Conservation (phyloP, 2,797 vertebrate genomes). For the Pygocentrus nattereri region DNA sequence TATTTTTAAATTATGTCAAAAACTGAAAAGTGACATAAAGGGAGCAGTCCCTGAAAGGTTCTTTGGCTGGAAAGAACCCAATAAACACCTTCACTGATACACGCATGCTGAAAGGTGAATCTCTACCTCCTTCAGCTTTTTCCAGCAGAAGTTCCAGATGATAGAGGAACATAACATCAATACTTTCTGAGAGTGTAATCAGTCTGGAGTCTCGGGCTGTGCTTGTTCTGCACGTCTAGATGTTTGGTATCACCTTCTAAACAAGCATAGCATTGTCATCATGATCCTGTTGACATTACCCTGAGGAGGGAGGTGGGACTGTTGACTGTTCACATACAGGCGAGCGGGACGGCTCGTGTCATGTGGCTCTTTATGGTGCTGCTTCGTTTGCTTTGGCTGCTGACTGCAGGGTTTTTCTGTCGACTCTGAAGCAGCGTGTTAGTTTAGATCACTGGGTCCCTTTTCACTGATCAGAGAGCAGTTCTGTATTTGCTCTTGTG, state of each 20-base stretch:
- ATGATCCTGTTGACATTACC: conserved; percentile 37
- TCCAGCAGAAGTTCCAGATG: background rate
- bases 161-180: background rate
- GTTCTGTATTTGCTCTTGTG: background rate
- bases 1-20: no score
- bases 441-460: background rate
- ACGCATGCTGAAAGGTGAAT: no score
- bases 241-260: background rate
- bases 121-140: background rate
- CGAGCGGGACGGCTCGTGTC: conserved; percentile 10
- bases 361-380: conserved; percentile 19
- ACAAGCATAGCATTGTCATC: background rate
- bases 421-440: background rate
- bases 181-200: background rate
- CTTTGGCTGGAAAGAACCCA: no score
- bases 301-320: background rate
- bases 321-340: conserved; percentile 3
- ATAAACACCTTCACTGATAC: no score
- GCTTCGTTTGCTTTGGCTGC: conserved; percentile 28
- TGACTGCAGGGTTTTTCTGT: background rate
- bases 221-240: background rate
- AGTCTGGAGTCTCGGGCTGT: background rate
- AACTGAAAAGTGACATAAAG: no score
- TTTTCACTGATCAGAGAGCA: background rate
- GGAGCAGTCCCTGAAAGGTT: no score